Percentiles rank a stretch among this genome's conserved stretches.
These are phyloP conservation scores for Centropyge bicolor DNA, from an alignment of 2,797 vertebrate species.

Conservation along the genomic window DNA sequence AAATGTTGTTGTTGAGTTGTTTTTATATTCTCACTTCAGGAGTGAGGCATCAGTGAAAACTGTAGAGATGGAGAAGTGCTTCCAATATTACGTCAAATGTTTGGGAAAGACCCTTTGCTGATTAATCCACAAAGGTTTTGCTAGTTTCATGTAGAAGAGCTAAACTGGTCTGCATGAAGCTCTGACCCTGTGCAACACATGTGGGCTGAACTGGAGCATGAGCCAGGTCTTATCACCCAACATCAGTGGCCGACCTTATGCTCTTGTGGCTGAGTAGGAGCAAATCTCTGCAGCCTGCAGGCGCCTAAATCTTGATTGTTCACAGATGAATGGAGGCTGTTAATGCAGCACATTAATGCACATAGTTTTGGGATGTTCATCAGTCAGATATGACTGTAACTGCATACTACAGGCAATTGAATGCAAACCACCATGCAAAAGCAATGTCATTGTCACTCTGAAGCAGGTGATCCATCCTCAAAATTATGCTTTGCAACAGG, in stretches of 20 bases:
- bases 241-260: not conserved
- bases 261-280: not conserved
- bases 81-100: not conserved
- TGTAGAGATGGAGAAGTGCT: not conserved
- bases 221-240: not conserved
- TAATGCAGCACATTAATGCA: not conserved
- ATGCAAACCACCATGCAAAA: not conserved
- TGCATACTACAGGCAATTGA: not conserved
- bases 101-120: not conserved
- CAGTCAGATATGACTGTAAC: no score
- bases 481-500: not conserved
- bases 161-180: not conserved
- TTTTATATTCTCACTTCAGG: not conserved
- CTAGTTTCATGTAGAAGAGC: not conserved
- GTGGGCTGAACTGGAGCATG: not conserved
- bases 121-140: constrained; percentile 3
- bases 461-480: not conserved
- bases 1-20: not conserved
- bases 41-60: not conserved
- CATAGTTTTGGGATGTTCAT: not conserved
- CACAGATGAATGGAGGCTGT: not conserved
- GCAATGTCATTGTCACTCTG: not conserved
- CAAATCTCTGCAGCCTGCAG: not conserved
- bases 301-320: not conserved
- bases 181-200: not conserved